Evolutionary conservation across 2,113 vertebrate genomes (phyloP).

Genomic region (Lagenorhynchus albirostris): DNA sequence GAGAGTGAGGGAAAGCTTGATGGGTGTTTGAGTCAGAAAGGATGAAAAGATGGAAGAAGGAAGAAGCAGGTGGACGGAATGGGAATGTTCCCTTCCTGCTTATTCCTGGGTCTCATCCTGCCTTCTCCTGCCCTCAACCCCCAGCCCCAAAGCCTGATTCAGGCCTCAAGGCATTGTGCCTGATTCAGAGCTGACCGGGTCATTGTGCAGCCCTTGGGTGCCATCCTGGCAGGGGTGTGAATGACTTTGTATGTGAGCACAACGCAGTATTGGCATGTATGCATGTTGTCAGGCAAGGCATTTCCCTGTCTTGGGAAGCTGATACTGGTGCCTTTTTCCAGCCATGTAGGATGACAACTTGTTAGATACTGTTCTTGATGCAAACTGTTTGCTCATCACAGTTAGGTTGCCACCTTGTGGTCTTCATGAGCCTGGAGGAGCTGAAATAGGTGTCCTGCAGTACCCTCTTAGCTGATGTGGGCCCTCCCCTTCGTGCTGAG

Average conservation of each 20-base stretch:
- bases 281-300: conserved; percentile 92
- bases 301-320: conserved; percentile 93
- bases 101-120: not conserved
- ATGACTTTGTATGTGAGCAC: conserved; percentile 92
- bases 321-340: conserved; percentile 96
- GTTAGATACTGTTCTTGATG: conserved; percentile 94
- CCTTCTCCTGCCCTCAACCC: not conserved
- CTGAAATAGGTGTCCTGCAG: conserved; percentile 93
- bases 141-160: not conserved
- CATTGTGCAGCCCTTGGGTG: conserved; percentile 88
- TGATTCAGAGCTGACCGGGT: conserved; percentile 82
- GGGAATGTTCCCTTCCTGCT: not conserved
- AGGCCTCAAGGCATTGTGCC: conserved; percentile 89
- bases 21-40: not conserved
- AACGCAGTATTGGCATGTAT: conserved; percentile 88
- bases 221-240: conserved; percentile 88
- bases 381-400: conserved; percentile 88
- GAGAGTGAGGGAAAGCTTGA: not conserved
- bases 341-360: conserved; percentile 91
- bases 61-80: not conserved
- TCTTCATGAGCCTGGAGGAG: conserved; percentile 94
- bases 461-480: conserved; percentile 90
- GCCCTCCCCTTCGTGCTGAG: conserved; percentile 86
- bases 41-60: not conserved
- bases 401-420: conserved; percentile 90